Evolutionary conservation across 2,888 invertebrate genomes (phyloP).

Genomic region (Xestia rhomboidea): DNA sequence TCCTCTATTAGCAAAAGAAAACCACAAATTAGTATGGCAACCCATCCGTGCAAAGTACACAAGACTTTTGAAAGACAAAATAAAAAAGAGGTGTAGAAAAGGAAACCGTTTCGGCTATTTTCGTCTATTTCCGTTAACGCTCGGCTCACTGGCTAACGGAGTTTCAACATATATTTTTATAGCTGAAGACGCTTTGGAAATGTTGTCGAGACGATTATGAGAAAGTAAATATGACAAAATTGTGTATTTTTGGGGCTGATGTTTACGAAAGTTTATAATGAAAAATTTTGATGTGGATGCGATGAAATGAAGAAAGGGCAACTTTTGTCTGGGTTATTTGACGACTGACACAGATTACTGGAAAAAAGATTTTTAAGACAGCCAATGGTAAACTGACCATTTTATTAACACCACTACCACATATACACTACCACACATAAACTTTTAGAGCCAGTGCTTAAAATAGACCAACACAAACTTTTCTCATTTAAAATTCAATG

Average conservation of each 20-base stretch:
- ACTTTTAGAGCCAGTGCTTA: not conserved
- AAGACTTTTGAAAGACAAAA: constrained; percentile 64
- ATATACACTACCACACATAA: no score
- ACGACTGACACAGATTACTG: not conserved
- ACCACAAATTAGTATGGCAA: constrained; percentile 65
- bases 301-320: constrained; percentile 1
- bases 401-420: not conserved
- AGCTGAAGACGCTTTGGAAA: constrained; percentile 40
- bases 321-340: not conserved
- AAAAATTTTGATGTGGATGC: not conserved
- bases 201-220: constrained; percentile 42
- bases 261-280: constrained; percentile 33
- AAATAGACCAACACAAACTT: not conserved
- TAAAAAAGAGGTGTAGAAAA: constrained; percentile 69
- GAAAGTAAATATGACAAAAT: constrained; percentile 40
- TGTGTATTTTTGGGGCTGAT: constrained; percentile 20
- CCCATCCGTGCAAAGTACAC: constrained; percentile 64
- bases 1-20: constrained; percentile 66
- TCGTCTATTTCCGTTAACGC: constrained; percentile 78
- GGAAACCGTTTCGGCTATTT: constrained; percentile 79
- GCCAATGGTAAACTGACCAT: not conserved
- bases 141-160: constrained; percentile 57
- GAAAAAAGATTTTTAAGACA: no score
- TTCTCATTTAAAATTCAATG: constrained; percentile 18
- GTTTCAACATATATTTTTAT: constrained; percentile 60